Percentiles rank a stretch among this genome's conserved stretches.
phyloP scores from a whole-genome alignment of 2,888 invertebrate species.

The Megaustenia siamemsis region DNA sequence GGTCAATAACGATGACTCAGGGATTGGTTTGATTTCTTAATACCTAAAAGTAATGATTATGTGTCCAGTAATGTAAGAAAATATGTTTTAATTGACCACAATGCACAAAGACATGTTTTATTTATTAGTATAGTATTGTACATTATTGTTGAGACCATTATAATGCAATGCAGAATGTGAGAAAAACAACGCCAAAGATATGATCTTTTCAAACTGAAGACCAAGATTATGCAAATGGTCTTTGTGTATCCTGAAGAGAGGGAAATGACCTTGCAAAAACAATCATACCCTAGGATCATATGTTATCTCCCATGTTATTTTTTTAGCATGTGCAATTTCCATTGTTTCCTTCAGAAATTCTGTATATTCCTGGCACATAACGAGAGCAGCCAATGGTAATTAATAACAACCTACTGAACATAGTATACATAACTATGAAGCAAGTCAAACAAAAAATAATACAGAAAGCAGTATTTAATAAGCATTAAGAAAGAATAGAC shows the following conservation, averaged over 20 bases:
- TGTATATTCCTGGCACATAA: slow-evolving; percentile 46
- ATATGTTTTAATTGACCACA: too few relatives aligned
- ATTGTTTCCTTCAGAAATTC: slow-evolving; percentile 25
- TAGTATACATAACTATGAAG: background rate
- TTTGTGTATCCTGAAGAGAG: background rate
- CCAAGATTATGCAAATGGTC: background rate
- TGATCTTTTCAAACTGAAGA: background rate
- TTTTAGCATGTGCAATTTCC: slow-evolving; percentile 13
- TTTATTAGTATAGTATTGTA: too few relatives aligned
- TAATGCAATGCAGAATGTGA: background rate
- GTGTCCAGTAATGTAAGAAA: too few relatives aligned
- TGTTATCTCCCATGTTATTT: slow-evolving; percentile 42
- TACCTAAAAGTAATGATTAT: too few relatives aligned
- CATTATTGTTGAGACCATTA: too few relatives aligned
- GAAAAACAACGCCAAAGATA: background rate
- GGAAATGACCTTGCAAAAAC: slow-evolving; percentile 1
- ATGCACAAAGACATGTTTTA: too few relatives aligned
- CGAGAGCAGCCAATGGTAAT: background rate
- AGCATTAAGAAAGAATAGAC: too few relatives aligned
- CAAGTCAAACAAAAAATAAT: too few relatives aligned
- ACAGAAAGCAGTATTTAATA: too few relatives aligned
- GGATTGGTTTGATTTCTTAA: too few relatives aligned
- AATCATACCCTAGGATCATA: slow-evolving; percentile 50
- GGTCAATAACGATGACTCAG: too few relatives aligned
- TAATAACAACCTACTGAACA: too few relatives aligned